Conservation (phyloP, 2,888 invertebrate species). For the Drosophila mimetica region DNA sequence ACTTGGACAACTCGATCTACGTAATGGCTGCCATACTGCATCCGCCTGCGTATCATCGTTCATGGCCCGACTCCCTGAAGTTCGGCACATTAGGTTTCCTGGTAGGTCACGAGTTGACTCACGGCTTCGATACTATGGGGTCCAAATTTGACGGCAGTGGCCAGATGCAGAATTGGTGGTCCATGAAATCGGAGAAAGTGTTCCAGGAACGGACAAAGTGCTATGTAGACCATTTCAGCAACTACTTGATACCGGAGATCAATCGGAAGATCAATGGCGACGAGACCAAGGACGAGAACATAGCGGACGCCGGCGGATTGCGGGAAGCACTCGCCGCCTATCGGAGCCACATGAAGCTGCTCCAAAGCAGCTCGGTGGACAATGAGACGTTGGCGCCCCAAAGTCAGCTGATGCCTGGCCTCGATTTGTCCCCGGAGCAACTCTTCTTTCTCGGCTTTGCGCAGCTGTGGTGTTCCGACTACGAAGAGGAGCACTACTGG, state of each 20-base stretch:
- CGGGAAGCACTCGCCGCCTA: conserved; percentile 74
- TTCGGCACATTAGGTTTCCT: conserved; percentile 81
- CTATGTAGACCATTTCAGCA: conserved; percentile 73
- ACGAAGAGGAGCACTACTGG: conserved; percentile 79
- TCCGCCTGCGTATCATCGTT: conserved; percentile 77
- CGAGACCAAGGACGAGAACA: conserved; percentile 79
- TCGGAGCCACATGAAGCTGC: conserved; percentile 66
- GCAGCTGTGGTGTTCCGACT: conserved; percentile 81
- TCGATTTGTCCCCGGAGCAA: conserved; percentile 81
- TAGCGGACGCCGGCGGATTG: conserved; percentile 81
- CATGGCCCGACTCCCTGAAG: conserved; percentile 79
- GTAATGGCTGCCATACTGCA: conserved; percentile 80
- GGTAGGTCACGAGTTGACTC: conserved; percentile 82
- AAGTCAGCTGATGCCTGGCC: conserved; percentile 79
- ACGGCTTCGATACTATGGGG: conserved; percentile 79
- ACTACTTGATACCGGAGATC: conserved; percentile 78
- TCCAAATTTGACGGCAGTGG: conserved; percentile 67
- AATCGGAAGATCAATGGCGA: conserved; percentile 79
- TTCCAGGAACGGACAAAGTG: conserved; percentile 77
- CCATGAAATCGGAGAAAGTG: conserved; percentile 66
- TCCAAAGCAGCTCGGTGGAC: conserved; percentile 8
- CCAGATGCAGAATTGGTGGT: conserved; percentile 73
- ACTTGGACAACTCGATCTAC: conserved; percentile 81
- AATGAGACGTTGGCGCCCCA: conserved; percentile 26
- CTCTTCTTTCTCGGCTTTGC: conserved; percentile 81